phyloP scores from a whole-genome alignment of 1,140 invertebrate genomes.

The Ceratosolen fusciceps region DNA sequence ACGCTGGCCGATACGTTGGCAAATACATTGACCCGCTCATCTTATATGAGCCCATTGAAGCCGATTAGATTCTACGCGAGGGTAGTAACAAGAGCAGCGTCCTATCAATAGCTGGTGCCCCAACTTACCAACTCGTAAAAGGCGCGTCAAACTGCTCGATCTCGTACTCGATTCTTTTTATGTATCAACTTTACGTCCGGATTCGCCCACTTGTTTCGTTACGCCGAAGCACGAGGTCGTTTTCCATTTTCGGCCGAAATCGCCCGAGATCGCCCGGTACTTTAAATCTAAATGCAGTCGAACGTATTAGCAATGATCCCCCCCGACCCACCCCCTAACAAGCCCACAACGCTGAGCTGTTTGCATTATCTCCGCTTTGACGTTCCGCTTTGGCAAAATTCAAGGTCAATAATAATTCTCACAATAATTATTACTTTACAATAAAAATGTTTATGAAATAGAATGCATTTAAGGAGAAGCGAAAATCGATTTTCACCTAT shows the following conservation, averaged over 20 bases:
- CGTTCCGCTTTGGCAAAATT: constrained; percentile 50
- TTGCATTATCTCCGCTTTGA: constrained; percentile 47
- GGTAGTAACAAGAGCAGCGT: too few species aligned
- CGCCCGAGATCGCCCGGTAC: constrained; percentile 36
- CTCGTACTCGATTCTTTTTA: constrained; percentile 22
- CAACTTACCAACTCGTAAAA: constrained; percentile 3
- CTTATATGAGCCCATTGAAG: too few species aligned
- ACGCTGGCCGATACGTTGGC: too few species aligned
- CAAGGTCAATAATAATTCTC: constrained; percentile 48
- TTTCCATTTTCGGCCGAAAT: constrained; percentile 37
- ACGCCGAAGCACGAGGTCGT: constrained; percentile 45
- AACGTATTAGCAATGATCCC: constrained; percentile 18
- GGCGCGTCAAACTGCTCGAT: constrained; percentile 35
- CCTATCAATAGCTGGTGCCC: constrained; percentile 8
- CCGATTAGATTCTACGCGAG: too few species aligned
- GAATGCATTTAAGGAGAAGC: constrained; percentile 34
- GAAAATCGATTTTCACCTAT: constrained; percentile 40
- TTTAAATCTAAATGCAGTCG: constrained; percentile 23
- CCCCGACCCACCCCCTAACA: background rate
- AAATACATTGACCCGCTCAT: too few species aligned
- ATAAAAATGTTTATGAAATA: constrained; percentile 17
- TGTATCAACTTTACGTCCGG: constrained; percentile 21
- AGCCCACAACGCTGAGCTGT: constrained; percentile 31
- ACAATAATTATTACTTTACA: constrained; percentile 32
- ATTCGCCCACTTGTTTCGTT: constrained; percentile 44